A percentile compares a stretch with the other conserved stretches of the same genome.
phyloP scores from a whole-genome alignment of 2,797 vertebrate species.

The Babyrousa celebensis region DNA sequence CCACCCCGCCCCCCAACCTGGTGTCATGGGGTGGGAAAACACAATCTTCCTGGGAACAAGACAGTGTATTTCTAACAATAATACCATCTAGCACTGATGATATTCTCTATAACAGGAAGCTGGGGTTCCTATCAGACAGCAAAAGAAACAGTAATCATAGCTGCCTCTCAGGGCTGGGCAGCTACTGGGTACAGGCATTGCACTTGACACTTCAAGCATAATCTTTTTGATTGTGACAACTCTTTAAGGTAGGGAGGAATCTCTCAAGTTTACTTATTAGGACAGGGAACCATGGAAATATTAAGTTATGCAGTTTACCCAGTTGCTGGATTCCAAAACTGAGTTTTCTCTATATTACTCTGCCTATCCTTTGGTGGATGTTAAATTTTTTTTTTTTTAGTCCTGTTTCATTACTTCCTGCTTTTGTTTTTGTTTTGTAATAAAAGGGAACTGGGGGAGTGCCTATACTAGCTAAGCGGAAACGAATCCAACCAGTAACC shows the following conservation, averaged over 20 bases:
- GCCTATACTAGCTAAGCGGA: too few relatives aligned
- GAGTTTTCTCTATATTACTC: neutral
- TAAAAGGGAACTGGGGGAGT: neutral
- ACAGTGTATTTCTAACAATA: slow-evolving; percentile 6
- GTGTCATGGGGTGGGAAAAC: neutral
- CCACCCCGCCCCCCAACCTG: neutral
- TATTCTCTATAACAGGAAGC: neutral
- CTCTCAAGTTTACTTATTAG: neutral
- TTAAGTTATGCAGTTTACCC: neutral
- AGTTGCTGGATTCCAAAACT: slow-evolving; percentile 54
- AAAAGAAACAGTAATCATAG: neutral
- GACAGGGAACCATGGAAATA: slow-evolving; percentile 33
- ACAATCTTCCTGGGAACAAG: neutral
- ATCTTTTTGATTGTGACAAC: slow-evolving; percentile 11
- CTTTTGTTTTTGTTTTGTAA: neutral
- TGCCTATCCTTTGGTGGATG: neutral
- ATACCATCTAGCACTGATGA: neutral
- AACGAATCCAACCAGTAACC: too few relatives aligned
- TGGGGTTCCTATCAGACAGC: neutral
- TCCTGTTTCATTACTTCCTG: neutral
- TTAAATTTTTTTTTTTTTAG: neutral
- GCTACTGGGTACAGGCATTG: neutral
- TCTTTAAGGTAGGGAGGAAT: neutral
- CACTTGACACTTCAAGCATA: neutral
- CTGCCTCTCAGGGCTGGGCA: neutral